Evolutionary conservation across 2,888 invertebrate species (phyloP).

Genomic region (Calliphora vomitoria): DNA sequence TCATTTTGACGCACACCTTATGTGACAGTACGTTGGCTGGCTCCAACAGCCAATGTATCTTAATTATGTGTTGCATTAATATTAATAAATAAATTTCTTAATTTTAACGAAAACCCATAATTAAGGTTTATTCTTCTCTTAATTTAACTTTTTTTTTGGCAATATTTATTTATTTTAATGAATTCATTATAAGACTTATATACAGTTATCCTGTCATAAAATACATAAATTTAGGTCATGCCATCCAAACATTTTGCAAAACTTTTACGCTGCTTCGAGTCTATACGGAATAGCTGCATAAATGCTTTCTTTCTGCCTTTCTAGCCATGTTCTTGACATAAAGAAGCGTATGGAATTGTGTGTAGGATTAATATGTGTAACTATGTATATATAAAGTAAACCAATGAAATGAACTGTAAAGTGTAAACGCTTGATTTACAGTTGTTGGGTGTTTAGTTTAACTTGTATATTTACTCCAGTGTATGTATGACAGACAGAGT

Average conservation of each 20-base stretch:
- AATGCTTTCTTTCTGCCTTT: constrained; percentile 6
- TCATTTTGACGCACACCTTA: too few relatives aligned
- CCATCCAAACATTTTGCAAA: background rate
- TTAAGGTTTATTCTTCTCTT: constrained; percentile 44
- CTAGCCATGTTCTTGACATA: background rate
- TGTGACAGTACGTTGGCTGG: too few relatives aligned
- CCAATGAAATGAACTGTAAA: constrained; percentile 43
- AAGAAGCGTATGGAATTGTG: background rate
- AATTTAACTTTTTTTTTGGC: background rate
- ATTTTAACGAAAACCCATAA: constrained; percentile 50
- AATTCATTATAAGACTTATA: constrained; percentile 53
- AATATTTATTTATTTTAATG: constrained; percentile 52
- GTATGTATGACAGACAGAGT: background rate
- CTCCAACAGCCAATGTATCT: too few relatives aligned
- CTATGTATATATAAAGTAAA: constrained; percentile 16
- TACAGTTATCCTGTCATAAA: constrained; percentile 63
- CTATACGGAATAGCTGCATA: background rate
- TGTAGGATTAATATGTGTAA: constrained; percentile 39
- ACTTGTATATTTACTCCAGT: constrained; percentile 21
- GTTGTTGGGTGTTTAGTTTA: constrained; percentile 74
- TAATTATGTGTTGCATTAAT: background rate
- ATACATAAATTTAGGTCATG: constrained; percentile 64
- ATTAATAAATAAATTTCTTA: constrained; percentile 44
- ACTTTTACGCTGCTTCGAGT: background rate
- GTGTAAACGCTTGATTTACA: constrained; percentile 81